These are phyloP conservation scores for Cotesia typhae DNA, from an alignment of 1,140 invertebrate species.

Conservation along the genomic window DNA sequence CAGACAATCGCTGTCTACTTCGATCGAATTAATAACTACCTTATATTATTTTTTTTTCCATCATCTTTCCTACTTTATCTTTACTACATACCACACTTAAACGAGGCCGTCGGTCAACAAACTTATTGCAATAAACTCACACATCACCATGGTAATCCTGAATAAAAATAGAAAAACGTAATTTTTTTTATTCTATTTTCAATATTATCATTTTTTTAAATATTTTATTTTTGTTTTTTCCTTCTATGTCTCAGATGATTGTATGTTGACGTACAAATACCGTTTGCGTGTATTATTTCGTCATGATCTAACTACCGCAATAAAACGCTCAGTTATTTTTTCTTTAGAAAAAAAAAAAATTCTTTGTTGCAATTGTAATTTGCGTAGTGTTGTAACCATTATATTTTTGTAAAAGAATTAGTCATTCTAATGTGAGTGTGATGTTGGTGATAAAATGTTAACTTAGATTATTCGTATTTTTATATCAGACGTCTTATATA, in stretches of 20 bases:
- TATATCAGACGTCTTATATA: conserved; percentile 24
- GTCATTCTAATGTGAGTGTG: background rate
- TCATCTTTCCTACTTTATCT: background rate
- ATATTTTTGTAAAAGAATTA: background rate
- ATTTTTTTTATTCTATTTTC: background rate
- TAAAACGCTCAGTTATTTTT: conserved; percentile 2
- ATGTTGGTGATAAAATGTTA: conserved; percentile 15
- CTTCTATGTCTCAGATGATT: background rate
- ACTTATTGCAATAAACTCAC: conserved; percentile 20
- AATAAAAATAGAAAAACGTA: conserved; percentile 13
- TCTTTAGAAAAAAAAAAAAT: conserved; percentile 6
- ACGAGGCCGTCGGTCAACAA: conserved; percentile 26
- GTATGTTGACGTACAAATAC: conserved; percentile 22
- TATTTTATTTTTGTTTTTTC: conserved; percentile 1
- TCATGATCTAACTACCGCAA: conserved; percentile 17
- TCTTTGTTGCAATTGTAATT: background rate
- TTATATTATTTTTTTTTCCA: conserved; percentile 2
- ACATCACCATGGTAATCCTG: conserved; percentile 18
- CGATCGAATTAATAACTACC: conserved; percentile 17
- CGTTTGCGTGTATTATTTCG: conserved; percentile 15
- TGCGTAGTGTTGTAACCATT: background rate
- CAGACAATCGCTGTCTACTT: conserved; percentile 25
- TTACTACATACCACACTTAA: background rate
- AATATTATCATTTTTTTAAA: background rate
- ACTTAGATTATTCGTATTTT: background rate